A percentile compares a stretch with the other conserved stretches of the same genome.
phyloP scores from a whole-genome alignment of 2,113 vertebrate species.

The Psittacula cyanocephala region DNA sequence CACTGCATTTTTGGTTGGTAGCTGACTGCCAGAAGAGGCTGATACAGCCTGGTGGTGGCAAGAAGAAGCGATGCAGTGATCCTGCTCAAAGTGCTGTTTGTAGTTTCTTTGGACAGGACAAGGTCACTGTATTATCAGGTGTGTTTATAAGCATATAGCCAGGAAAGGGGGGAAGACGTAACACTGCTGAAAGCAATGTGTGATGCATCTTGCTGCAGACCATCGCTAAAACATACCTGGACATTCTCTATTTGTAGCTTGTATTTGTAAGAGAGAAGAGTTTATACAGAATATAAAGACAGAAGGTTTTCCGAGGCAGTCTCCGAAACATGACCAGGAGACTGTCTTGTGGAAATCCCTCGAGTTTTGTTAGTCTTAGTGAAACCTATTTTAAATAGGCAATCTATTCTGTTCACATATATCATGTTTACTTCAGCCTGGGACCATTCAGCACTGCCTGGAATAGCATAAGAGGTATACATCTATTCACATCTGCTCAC shows the following conservation, averaged over 20 bases:
- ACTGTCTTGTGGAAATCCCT: not conserved
- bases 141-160: not conserved
- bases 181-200: not conserved
- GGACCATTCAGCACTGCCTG: not conserved
- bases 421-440: not conserved
- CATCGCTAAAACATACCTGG: rapidly evolving
- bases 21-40: not conserved
- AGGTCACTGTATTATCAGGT: not conserved
- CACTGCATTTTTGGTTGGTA: not conserved
- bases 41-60: not conserved
- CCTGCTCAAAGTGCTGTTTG: not conserved
- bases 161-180: not conserved
- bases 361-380: not conserved
- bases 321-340: not conserved
- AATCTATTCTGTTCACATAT: not conserved
- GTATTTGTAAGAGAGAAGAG: not conserved
- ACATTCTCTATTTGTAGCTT: not conserved
- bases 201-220: not conserved
- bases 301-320: not conserved
- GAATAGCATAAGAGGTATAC: not conserved
- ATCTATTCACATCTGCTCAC: not conserved
- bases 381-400: not conserved
- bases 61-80: not conserved
- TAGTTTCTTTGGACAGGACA: not conserved
- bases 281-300: not conserved